Percentiles rank a stretch among this genome's conserved stretches.
Evolutionary conservation across 2,888 invertebrate genomes (phyloP).

Genomic region (Drosophila barbarae): DNA sequence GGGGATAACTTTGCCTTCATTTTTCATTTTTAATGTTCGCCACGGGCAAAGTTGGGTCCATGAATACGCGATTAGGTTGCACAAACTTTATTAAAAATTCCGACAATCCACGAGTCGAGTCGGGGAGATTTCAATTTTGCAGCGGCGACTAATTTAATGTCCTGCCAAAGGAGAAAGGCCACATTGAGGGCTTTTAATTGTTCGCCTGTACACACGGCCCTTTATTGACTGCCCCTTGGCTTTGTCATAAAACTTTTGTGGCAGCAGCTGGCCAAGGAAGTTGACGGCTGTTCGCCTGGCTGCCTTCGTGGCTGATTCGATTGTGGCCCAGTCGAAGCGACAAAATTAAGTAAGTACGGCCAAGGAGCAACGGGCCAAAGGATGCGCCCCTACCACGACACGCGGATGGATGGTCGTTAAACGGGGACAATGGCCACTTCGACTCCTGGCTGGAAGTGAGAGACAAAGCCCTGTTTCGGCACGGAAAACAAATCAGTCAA

Average conservation of each 20-base stretch:
- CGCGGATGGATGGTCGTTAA: slow-evolving; percentile 42
- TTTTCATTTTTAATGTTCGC: slow-evolving; percentile 50
- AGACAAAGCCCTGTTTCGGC: slow-evolving; percentile 3
- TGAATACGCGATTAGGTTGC: slow-evolving; percentile 41
- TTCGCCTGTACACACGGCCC: slow-evolving; percentile 17
- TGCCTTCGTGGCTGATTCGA: slow-evolving; percentile 38
- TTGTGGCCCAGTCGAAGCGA: slow-evolving; percentile 35
- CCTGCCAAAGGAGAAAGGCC: slow-evolving; percentile 25
- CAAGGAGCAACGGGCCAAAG: slow-evolving; percentile 20
- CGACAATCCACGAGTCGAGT: slow-evolving; percentile 8
- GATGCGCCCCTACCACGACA: slow-evolving; percentile 1
- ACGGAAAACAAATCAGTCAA: slow-evolving; percentile 1
- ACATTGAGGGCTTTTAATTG: slow-evolving; percentile 41
- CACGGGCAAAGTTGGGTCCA: slow-evolving; percentile 36
- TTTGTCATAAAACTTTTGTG: slow-evolving; percentile 41
- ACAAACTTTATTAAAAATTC: slow-evolving; percentile 36
- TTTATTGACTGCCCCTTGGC: slow-evolving; percentile 39
- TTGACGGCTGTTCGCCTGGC: slow-evolving; percentile 37
- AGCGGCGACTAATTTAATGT: slow-evolving; percentile 34
- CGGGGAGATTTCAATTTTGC: slow-evolving; percentile 28
- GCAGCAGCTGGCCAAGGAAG: slow-evolving; percentile 39
- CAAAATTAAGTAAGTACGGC: slow-evolving; percentile 44
- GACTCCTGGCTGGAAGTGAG: slow-evolving; percentile 14
- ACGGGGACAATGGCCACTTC: slow-evolving; percentile 42
- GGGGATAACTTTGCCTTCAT: slow-evolving; percentile 40